Percentiles rank a stretch among this genome's conserved stretches.
Conservation (phyloP, 2,888 invertebrate genomes). For the Melanchra persicariae region DNA sequence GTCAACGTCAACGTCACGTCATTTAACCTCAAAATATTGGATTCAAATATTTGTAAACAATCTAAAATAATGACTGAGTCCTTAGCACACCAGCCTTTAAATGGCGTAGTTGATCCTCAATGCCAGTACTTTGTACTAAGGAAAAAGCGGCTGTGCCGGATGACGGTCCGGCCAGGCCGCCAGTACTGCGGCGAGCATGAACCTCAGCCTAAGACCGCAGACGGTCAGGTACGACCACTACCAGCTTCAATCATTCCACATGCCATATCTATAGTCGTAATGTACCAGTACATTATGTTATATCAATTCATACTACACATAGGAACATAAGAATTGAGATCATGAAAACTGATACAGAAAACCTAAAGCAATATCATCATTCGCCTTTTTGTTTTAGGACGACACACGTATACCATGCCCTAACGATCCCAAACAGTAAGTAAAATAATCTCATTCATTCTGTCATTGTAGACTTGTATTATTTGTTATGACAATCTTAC, state of each 20-base stretch:
- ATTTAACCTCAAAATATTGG: constrained; percentile 26
- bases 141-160: constrained; percentile 94
- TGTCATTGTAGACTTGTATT: background rate
- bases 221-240: constrained; percentile 72
- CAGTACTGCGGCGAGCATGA: constrained; percentile 94
- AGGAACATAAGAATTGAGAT: background rate
- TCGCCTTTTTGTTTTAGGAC: constrained; percentile 74
- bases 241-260: background rate
- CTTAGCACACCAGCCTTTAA: constrained; percentile 25
- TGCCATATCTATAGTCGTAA: background rate
- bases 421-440: constrained; percentile 93
- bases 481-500: background rate
- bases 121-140: constrained; percentile 93
- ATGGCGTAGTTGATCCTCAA: constrained; percentile 71
- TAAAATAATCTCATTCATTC: constrained; percentile 56
- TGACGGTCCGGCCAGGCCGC: constrained; percentile 93
- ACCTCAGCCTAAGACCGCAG: constrained; percentile 76
- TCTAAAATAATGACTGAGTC: constrained; percentile 47
- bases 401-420: constrained; percentile 92
- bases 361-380: background rate
- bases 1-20: constrained; percentile 9
- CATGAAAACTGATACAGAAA: constrained; percentile 3
- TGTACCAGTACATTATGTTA: too few relatives aligned
- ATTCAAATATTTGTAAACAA: constrained; percentile 43
- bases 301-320: too few relatives aligned